Percentiles rank a stretch among this genome's conserved stretches.
phyloP scores from a whole-genome alignment of 2,888 invertebrate genomes.

The Blera fallax region DNA sequence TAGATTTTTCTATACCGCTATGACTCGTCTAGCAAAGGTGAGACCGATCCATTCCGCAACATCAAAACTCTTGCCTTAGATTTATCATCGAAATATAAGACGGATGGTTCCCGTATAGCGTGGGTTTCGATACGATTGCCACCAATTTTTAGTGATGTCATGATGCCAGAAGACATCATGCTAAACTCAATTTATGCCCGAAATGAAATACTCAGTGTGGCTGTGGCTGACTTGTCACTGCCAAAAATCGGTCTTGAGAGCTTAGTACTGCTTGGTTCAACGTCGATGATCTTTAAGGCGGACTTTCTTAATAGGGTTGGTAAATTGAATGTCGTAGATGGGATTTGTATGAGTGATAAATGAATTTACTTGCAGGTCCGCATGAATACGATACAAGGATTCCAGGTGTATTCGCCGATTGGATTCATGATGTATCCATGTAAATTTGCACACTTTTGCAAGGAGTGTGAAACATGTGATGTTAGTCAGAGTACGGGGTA shows the following conservation, averaged over 20 bases:
- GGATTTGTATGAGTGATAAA: background rate
- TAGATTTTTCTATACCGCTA: conserved; percentile 86
- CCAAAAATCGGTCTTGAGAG: conserved; percentile 88
- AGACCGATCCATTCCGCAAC: conserved; percentile 84
- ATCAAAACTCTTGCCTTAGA: conserved; percentile 86
- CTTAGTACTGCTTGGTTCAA: conserved; percentile 86
- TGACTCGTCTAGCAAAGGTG: conserved; percentile 85
- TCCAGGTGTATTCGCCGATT: conserved; percentile 95
- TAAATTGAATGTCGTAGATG: background rate
- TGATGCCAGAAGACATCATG: conserved; percentile 75
- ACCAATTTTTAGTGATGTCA: conserved; percentile 74
- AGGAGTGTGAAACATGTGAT: conserved; percentile 84
- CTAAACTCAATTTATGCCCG: conserved; percentile 80
- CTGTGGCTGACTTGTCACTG: conserved; percentile 86
- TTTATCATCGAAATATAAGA: conserved; percentile 86
- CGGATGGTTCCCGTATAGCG: conserved; percentile 86
- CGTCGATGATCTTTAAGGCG: conserved; percentile 87
- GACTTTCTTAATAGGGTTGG: conserved; percentile 94
- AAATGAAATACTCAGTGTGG: conserved; percentile 81
- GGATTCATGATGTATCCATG: conserved; percentile 93
- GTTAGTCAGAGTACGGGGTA: conserved; percentile 89
- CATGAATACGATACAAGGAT: conserved; percentile 95
- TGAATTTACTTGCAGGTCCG: conserved; percentile 85
- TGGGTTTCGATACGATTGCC: conserved; percentile 88
- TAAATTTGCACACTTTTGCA: conserved; percentile 84